Conservation (phyloP, 1,140 invertebrate genomes). For the Pogonus chalceus region DNA sequence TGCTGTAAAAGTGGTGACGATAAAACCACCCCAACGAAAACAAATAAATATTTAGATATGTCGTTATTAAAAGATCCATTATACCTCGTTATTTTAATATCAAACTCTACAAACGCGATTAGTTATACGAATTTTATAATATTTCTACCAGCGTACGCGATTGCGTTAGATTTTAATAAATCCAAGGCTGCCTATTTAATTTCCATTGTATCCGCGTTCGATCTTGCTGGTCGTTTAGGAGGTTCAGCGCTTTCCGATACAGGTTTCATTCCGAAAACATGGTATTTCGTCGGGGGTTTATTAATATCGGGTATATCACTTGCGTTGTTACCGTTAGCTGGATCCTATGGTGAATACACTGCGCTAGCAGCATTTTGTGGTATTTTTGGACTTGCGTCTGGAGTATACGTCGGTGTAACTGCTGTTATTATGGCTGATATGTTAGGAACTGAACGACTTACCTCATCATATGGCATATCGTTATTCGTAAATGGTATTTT, state of each 20-base stretch:
- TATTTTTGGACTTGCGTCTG: constrained; percentile 68
- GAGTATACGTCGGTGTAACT: constrained; percentile 76
- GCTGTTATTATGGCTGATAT: constrained; percentile 79
- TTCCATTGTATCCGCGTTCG: constrained; percentile 66
- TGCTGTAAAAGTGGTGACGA: constrained; percentile 32
- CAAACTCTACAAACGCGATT: constrained; percentile 73
- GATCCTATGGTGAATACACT: constrained; percentile 39
- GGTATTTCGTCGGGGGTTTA: constrained; percentile 69
- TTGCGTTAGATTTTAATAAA: constrained; percentile 57
- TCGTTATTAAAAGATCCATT: constrained; percentile 66
- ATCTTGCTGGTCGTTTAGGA: constrained; percentile 69
- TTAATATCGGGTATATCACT: constrained; percentile 64
- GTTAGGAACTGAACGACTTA: constrained; percentile 69
- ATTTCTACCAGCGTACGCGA: constrained; percentile 62
- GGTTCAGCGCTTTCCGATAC: constrained; percentile 70
- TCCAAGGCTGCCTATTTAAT: constrained; percentile 55
- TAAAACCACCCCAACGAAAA: constrained; percentile 33
- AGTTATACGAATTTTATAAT: constrained; percentile 81
- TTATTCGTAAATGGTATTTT: constrained; percentile 73
- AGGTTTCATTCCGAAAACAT: constrained; percentile 60
- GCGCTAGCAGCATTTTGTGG: constrained; percentile 57
- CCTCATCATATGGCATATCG: constrained; percentile 75
- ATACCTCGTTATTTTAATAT: constrained; percentile 70
- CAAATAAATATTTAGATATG: constrained; percentile 65
- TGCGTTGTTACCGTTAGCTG: constrained; percentile 53